Evolutionary conservation across 2,888 invertebrate species (phyloP).

Genomic region (Molorchus minor): DNA sequence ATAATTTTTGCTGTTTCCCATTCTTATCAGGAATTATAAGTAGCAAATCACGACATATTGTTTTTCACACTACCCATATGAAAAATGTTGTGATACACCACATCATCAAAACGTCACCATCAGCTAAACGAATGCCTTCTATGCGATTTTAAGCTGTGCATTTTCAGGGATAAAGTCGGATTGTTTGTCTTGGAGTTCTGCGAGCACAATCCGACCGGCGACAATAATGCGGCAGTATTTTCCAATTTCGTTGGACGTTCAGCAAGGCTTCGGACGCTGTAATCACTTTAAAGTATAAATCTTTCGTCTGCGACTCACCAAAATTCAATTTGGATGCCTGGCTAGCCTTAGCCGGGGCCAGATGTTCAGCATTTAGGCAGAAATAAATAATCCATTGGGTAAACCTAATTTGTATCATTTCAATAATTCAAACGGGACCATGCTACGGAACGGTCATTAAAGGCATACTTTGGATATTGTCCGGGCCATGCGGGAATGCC

Average conservation of each 20-base stretch:
- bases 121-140: no score
- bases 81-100: no score
- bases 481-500: not conserved
- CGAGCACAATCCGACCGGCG: slow-evolving; percentile 41
- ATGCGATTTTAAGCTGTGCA: no score
- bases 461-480: not conserved
- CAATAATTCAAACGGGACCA: slow-evolving; percentile 4
- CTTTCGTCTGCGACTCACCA: slow-evolving; percentile 40
- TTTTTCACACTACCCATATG: no score
- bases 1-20: no score
- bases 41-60: no score
- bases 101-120: not conserved
- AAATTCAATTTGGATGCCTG: slow-evolving; percentile 42
- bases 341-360: slow-evolving; percentile 4
- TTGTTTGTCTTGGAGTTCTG: slow-evolving; percentile 39
- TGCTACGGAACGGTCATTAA: not conserved
- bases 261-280: slow-evolving; percentile 41
- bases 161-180: slow-evolving; percentile 30
- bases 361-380: not conserved
- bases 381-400: not conserved
- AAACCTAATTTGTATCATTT: not conserved
- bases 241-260: slow-evolving; percentile 44
- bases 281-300: slow-evolving; percentile 49
- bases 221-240: slow-evolving; percentile 48
- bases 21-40: no score